Conservation (phyloP, 35 echinoderm and acorn worm genomes). For the Nesometra sesokonis region DNA sequence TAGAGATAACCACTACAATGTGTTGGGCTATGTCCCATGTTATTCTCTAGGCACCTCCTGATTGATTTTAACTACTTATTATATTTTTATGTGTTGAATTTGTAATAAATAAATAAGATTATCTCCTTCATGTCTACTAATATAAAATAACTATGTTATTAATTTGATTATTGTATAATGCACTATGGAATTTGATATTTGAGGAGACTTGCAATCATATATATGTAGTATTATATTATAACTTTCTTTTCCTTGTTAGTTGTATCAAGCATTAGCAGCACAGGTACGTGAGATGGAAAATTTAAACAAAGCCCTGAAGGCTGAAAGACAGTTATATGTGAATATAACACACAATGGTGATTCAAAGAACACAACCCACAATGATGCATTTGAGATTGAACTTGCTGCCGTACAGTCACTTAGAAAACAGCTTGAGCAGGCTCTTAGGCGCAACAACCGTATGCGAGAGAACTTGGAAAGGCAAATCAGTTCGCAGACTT, state of each 20-base stretch:
- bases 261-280: slow-evolving; percentile 61
- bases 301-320: slow-evolving; percentile 53
- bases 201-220: no score
- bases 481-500: background rate
- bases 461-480: background rate
- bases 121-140: no score
- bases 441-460: slow-evolving; percentile 20
- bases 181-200: no score
- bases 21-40: no score
- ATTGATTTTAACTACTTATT: no score
- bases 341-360: slow-evolving; percentile 82
- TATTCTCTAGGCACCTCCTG: no score
- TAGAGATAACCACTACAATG: no score
- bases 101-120: no score
- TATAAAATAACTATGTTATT: no score
- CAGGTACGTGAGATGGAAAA: slow-evolving; percentile 71
- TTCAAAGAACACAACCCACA: background rate
- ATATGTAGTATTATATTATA: no score
- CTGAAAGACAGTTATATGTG: slow-evolving; percentile 71
- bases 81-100: no score
- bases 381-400: slow-evolving; percentile 36
- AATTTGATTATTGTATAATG: no score
- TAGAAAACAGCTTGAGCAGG: slow-evolving; percentile 56
- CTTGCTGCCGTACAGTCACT: slow-evolving; percentile 74
- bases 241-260: slow-evolving; percentile 25